A percentile compares a stretch with the other conserved stretches of the same genome.
These are phyloP conservation scores for Trichacis sp. DNA, from an alignment of 2,888 invertebrate genomes.

Conservation along the genomic window DNA sequence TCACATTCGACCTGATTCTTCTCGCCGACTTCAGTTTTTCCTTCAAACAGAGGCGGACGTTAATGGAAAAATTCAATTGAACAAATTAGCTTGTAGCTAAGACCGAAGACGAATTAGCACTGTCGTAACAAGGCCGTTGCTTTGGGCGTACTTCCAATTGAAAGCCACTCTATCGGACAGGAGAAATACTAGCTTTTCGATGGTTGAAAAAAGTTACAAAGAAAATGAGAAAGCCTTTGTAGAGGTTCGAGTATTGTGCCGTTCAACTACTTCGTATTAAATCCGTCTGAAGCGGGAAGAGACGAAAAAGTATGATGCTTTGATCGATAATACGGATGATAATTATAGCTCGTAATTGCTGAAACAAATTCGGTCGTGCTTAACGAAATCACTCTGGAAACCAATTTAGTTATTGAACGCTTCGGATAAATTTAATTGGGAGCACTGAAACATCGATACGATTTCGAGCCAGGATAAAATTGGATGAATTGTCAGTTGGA, in stretches of 20 bases:
- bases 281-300: neutral
- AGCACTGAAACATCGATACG: no score
- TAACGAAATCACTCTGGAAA: no score
- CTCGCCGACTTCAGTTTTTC: slow-evolving; percentile 8
- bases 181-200: slow-evolving; percentile 23
- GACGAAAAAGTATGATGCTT: neutral
- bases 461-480: no score
- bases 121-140: slow-evolving; percentile 5
- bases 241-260: slow-evolving; percentile 24
- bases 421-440: no score
- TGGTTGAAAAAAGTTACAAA: slow-evolving; percentile 26
- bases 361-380: neutral
- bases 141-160: slow-evolving; percentile 5
- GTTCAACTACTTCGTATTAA: slow-evolving; percentile 19
- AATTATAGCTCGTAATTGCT: neutral
- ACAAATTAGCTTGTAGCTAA: slow-evolving; percentile 12
- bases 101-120: slow-evolving; percentile 17
- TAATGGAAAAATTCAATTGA: slow-evolving; percentile 24
- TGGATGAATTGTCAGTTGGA: no score
- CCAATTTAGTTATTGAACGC: no score
- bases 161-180: slow-evolving; percentile 13
- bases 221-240: slow-evolving; percentile 29
- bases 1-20: slow-evolving; percentile 12
- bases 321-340: neutral
- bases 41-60: slow-evolving; percentile 16